Evolutionary conservation across 2,888 invertebrate species (phyloP), one percentile per base, ranked within the genome.

Genomic region (Luperina nickerlii): DNA sequence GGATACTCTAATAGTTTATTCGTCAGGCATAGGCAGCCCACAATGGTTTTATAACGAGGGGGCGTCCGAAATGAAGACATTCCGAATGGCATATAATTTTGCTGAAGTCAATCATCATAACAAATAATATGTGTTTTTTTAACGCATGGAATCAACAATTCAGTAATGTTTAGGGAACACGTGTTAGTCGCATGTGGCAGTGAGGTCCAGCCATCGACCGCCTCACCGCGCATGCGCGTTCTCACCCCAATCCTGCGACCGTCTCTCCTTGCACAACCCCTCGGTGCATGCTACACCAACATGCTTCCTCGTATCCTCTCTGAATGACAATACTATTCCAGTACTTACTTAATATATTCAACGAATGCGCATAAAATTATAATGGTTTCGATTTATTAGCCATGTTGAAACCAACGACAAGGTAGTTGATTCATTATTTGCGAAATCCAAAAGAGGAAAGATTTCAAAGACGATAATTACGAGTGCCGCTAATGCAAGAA

Each of bases 151-250:
- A 82, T 85, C 78, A 88, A 85, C 81, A 82, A 87, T 82, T 88
- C 70, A 74, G 67, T 68, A 69, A 79, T 74, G 76, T 74, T 74
- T 66, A 68, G 18, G 69, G 76, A 93, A 91, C 96, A 96, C 96
- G 96, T 96, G 96, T 89, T 91, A 82, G 85, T 93, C 92, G 94
- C 95, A 94, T 96, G 94, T 93, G 92, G 90, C 89, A 89, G 89
- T 90, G 88, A 90, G 88, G 92, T 87, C 84, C 90, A 85, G 83
- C 70, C 92, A 95, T 95, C 96, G 96, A 96, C 95, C 95, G 95
- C 86, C 74, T 48, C 89, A 94, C 69, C 87, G 93, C 96, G 96
- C 96, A 95, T 86, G 96, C 96, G 96, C 94, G 88, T 85, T 81
- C 82, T 87, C 91, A 93, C 92, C 94, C 94, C 91, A 92, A 89